Evolutionary conservation across 2,113 vertebrate species (phyloP).

Genomic region (Oceanodroma tethys): DNA sequence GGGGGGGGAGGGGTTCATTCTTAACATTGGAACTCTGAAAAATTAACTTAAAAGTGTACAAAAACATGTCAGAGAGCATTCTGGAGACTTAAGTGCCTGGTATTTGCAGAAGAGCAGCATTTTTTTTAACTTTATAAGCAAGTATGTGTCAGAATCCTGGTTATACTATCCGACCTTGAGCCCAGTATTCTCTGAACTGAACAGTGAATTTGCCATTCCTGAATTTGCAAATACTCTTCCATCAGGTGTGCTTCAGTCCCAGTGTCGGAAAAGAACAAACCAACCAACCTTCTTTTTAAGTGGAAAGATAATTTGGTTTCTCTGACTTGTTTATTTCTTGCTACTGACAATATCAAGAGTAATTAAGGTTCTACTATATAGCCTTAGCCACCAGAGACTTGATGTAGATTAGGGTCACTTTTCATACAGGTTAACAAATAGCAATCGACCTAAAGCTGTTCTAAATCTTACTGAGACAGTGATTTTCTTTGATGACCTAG

Average conservation of each 20-base stretch:
- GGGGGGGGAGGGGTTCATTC: rapidly evolving
- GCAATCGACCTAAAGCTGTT: not conserved
- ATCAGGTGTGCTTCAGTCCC: not conserved
- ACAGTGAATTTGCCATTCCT: not conserved
- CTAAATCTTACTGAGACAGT: not conserved
- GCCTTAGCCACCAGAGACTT: not conserved
- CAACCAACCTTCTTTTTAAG: not conserved
- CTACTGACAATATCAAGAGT: not conserved
- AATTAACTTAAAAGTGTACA: not conserved
- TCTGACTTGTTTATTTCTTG: not conserved
- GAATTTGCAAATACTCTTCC: not conserved
- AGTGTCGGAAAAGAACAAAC: not conserved
- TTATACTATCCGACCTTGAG: not conserved
- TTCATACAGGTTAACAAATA: not conserved
- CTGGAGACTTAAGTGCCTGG: not conserved
- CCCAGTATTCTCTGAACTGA: not conserved
- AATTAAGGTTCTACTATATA: not conserved
- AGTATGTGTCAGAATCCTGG: not conserved
- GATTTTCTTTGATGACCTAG: not conserved
- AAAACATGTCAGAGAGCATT: not conserved
- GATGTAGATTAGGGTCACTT: not conserved
- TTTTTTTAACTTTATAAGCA: not conserved
- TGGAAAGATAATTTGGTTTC: not conserved
- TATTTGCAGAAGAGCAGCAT: not conserved
- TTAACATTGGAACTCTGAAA: not conserved